Percentiles rank a stretch among this genome's conserved stretches.
phyloP scores from a whole-genome alignment of 2,113 vertebrate genomes.

The Leptodactylus fuscus region DNA sequence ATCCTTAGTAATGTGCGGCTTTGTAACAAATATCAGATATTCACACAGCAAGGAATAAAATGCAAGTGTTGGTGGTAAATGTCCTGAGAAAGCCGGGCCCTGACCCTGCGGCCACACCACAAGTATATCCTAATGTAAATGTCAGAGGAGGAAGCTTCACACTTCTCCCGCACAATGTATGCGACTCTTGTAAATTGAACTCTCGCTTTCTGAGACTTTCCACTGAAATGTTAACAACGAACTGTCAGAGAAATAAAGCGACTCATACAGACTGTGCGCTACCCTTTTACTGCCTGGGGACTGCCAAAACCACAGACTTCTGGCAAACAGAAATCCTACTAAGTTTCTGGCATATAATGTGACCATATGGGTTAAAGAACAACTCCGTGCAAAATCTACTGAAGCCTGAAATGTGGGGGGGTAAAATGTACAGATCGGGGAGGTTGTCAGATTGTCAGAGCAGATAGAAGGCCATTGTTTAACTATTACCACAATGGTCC shows the following conservation, averaged over 20 bases:
- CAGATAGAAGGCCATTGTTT: too few species aligned
- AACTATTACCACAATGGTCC: too few species aligned
- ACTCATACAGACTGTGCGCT: background rate
- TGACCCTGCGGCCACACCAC: conserved; percentile 38
- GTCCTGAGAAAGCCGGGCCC: background rate
- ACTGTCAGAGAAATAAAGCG: conserved; percentile 10
- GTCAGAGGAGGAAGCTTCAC: background rate
- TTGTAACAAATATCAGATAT: background rate
- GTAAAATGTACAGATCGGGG: background rate
- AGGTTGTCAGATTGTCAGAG: background rate
- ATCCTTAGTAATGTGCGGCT: background rate
- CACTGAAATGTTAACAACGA: conserved; percentile 12
- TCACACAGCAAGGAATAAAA: background rate
- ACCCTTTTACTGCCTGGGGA: conserved; percentile 16
- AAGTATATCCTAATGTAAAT: conserved; percentile 33
- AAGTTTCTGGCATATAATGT: background rate
- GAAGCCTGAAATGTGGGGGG: background rate
- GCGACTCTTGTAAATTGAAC: background rate
- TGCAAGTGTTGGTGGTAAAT: background rate
- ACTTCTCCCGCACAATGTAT: conserved; percentile 19
- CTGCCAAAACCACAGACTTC: conserved; percentile 29
- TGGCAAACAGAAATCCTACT: background rate
- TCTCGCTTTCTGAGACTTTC: background rate
- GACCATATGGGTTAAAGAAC: background rate
- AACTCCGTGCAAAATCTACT: background rate